A percentile compares a stretch with the other conserved stretches of the same genome.
phyloP scores from a whole-genome alignment of 2,113 vertebrate genomes.

The Blennius ocellaris region DNA sequence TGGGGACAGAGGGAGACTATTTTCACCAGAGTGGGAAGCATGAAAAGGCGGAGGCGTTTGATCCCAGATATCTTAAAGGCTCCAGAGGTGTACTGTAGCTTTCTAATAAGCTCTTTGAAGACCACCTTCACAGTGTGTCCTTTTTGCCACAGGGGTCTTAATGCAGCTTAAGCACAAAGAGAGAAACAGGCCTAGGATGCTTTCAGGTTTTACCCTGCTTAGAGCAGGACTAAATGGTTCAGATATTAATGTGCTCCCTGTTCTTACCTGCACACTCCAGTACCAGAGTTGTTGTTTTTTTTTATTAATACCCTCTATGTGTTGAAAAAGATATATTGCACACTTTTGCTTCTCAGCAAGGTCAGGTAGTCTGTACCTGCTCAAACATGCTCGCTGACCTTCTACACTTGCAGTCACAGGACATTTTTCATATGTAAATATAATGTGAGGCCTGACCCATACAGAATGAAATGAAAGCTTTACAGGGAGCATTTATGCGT shows the following conservation, averaged over 20 bases:
- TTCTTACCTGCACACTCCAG: conserved; percentile 16
- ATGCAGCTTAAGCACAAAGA: conserved; percentile 51
- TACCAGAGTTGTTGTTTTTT: conserved; percentile 3
- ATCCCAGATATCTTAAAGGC: conserved; percentile 77
- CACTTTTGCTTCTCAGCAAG: not conserved
- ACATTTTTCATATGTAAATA: too few relatives aligned
- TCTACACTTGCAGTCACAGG: too few relatives aligned
- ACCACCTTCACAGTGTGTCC: conserved; percentile 62
- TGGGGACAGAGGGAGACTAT: conserved; percentile 22
- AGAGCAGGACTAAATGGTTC: conserved; percentile 38
- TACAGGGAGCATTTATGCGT: too few relatives aligned
- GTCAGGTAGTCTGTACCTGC: not conserved
- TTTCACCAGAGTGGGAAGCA: conserved; percentile 49
- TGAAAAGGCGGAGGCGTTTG: conserved; percentile 65
- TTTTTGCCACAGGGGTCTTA: conserved; percentile 36
- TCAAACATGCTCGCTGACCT: not conserved
- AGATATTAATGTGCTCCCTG: conserved; percentile 22
- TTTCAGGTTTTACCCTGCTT: conserved; percentile 27
- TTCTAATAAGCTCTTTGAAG: conserved; percentile 75
- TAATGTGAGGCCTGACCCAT: too few relatives aligned
- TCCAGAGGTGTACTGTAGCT: conserved; percentile 66
- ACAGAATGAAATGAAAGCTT: too few relatives aligned
- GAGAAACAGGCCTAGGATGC: not conserved
- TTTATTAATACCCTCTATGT: not conserved
- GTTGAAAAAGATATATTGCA: not conserved